These are phyloP conservation scores for Channa argus DNA, from an alignment of 2,113 vertebrate genomes.

Conservation along the genomic window DNA sequence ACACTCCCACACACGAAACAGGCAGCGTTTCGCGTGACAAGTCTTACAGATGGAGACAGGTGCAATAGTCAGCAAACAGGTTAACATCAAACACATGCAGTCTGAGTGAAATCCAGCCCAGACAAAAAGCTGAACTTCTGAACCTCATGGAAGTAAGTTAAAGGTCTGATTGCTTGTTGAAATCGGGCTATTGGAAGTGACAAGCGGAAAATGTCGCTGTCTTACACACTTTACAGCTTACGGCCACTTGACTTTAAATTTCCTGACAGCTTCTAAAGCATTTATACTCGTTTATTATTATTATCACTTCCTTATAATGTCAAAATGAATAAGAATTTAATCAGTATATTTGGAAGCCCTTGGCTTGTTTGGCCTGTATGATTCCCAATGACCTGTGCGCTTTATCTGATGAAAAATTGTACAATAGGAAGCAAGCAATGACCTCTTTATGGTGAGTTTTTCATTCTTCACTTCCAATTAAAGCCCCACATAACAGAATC, in stretches of 20 bases:
- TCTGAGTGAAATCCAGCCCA: constrained; percentile 56
- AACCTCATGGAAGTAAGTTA: constrained; percentile 71
- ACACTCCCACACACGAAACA: constrained; percentile 32
- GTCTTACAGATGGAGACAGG: constrained; percentile 52
- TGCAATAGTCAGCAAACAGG: constrained; percentile 49
- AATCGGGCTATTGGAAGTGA: constrained; percentile 77
- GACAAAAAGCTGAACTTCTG: constrained; percentile 80
- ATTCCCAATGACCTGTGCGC: too few relatives aligned
- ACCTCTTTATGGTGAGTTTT: too few relatives aligned
- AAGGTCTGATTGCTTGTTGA: constrained; percentile 70
- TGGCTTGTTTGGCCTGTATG: too few relatives aligned
- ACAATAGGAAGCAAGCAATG: neutral
- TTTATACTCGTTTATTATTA: constrained; percentile 13
- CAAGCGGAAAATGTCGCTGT: constrained; percentile 80
- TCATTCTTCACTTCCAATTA: too few relatives aligned
- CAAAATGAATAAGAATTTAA: neutral
- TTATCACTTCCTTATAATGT: neutral
- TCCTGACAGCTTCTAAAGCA: constrained; percentile 36
- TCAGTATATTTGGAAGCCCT: neutral
- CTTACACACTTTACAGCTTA: constrained; percentile 70
- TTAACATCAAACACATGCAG: constrained; percentile 56
- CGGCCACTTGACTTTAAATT: constrained; percentile 69
- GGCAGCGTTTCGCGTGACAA: constrained; percentile 49
- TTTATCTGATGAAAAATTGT: neutral
- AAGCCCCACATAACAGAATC: too few relatives aligned